Conservation (phyloP, 2,797 vertebrate species). For the Sebastolobus alascanus region DNA sequence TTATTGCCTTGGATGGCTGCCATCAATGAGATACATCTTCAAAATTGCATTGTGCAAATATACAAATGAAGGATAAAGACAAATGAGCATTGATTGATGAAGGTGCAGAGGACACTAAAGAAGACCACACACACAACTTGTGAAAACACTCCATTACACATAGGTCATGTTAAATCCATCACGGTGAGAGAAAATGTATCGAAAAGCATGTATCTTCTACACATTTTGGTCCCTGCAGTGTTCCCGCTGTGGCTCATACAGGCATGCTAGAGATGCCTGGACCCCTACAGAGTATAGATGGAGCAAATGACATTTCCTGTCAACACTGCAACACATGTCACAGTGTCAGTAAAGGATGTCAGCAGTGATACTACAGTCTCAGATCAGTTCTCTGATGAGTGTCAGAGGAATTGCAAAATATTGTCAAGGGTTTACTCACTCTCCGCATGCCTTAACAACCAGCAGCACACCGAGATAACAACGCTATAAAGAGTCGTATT, state of each 20-base stretch:
- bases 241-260: slow-evolving; percentile 34
- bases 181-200: slow-evolving; percentile 7
- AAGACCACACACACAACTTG: not conserved
- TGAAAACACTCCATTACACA: not conserved
- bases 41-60: slow-evolving; percentile 7
- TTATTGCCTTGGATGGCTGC: slow-evolving; percentile 22
- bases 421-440: slow-evolving; percentile 40
- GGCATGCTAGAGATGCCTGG: slow-evolving; percentile 27
- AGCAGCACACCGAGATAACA: slow-evolving; percentile 40
- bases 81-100: slow-evolving; percentile 16
- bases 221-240: slow-evolving; percentile 17
- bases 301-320: slow-evolving; percentile 63
- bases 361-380: slow-evolving; percentile 32
- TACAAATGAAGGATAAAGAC: slow-evolving; percentile 27
- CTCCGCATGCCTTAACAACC: slow-evolving; percentile 29
- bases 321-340: slow-evolving; percentile 51
- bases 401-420: slow-evolving; percentile 43
- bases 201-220: slow-evolving; percentile 14
- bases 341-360: slow-evolving; percentile 50
- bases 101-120: not conserved
- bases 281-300: slow-evolving; percentile 45
- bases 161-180: slow-evolving; percentile 2
- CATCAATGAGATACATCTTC: slow-evolving; percentile 22
- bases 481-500: not conserved
- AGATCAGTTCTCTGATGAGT: slow-evolving; percentile 39